Conservation (phyloP, 2,797 vertebrate species). For the Spinus pinus region DNA sequence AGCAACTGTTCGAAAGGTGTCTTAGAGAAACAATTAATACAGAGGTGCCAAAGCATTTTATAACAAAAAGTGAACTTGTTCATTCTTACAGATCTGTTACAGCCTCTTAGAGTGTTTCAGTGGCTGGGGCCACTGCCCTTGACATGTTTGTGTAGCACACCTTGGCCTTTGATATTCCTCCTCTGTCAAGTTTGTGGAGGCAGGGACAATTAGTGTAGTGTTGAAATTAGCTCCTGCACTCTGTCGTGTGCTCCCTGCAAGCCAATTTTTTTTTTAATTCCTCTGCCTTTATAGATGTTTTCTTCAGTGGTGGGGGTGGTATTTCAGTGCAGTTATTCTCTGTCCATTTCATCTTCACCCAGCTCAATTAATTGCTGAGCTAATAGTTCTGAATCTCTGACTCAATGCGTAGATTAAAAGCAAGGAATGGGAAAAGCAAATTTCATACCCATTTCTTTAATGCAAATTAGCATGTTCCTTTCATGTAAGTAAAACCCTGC, state of each 20-base stretch:
- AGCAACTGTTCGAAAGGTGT: neutral
- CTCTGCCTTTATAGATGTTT: neutral
- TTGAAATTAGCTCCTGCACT: neutral
- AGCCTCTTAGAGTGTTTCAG: neutral
- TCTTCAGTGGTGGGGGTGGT: neutral
- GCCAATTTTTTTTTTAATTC: neutral
- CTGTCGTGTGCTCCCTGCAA: neutral
- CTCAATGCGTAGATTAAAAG: neutral
- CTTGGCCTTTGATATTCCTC: neutral
- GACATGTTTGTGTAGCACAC: neutral
- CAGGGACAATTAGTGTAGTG: neutral
- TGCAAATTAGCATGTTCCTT: neutral
- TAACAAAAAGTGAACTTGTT: neutral
- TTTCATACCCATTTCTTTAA: neutral
- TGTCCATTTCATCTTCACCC: neutral
- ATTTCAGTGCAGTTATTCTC: neutral
- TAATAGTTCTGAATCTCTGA: neutral
- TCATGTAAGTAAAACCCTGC: neutral
- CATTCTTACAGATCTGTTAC: accelerated
- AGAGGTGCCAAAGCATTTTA: neutral
- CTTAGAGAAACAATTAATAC: neutral
- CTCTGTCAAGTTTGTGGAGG: neutral
- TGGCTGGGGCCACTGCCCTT: neutral
- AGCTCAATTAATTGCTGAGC: neutral
- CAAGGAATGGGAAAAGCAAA: neutral